A percentile compares a stretch with the other conserved stretches of the same genome.
Conservation (phyloP, 2,888 invertebrate genomes). For the Patella pellucida region DNA sequence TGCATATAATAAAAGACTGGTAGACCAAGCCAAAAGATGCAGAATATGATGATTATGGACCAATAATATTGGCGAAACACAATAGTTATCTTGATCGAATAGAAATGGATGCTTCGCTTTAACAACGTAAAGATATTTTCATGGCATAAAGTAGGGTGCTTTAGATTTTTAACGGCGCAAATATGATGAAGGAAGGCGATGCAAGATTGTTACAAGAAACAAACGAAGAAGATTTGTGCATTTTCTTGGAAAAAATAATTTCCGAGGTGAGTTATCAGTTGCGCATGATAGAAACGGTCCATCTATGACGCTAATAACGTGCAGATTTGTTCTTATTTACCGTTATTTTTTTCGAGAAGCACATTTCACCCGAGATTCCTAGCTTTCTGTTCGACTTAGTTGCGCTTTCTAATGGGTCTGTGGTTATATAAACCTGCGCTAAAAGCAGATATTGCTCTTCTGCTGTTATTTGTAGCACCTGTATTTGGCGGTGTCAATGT, state of each 20-base stretch:
- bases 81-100: not conserved
- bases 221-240: constrained; percentile 7
- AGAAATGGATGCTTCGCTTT: constrained; percentile 1
- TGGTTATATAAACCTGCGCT: no score
- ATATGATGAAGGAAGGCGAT: constrained; percentile 10
- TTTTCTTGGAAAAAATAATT: constrained; percentile 3
- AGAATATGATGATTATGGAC: constrained; percentile 10
- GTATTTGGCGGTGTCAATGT: no score
- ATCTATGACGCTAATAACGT: not conserved
- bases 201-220: constrained; percentile 1
- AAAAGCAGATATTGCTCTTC: no score
- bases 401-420: no score
- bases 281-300: not conserved
- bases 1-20: not conserved
- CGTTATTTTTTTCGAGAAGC: not conserved
- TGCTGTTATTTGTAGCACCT: no score
- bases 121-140: not conserved
- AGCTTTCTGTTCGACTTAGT: no score
- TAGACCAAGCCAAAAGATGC: not conserved
- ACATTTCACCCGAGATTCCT: no score
- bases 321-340: not conserved
- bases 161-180: not conserved
- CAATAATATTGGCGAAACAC: not conserved
- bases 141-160: not conserved
- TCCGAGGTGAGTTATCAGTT: not conserved